Evolutionary conservation across 2,888 invertebrate genomes (phyloP), one percentile per base, ranked within the genome.

Genomic region (Orthosia cruda): DNA sequence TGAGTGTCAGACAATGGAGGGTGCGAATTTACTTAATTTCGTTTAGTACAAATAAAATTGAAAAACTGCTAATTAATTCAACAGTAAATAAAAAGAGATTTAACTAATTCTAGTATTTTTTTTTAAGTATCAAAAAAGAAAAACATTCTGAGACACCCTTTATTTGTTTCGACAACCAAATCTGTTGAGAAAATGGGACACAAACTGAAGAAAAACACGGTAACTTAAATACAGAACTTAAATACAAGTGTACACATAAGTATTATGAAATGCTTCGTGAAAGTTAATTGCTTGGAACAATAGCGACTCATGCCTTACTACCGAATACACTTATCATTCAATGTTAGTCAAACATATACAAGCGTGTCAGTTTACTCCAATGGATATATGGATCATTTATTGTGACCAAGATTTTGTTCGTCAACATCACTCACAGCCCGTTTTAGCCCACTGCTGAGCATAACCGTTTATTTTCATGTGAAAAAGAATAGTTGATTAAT

Each of bases 211-310:
- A 87, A 90, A 89, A 89, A 87, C 62, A 77, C 62, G 72, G 70
- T 78, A 73, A 85, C 76, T 74, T 79, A 79, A 79, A 71, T 59
- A 61, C 23, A 71, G 77, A 88, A 89, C 84, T 88, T 88, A 90
- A 90, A 91, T 88, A 91, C 83, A 84, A 86, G 74, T 87, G 83
- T 84, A 84, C 86, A 89, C 81, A 88, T 83, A 86, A 88, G 87
- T 90, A 87, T 92, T 92, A 92, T 91, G 89, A 91, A 92, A 92
- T 92, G 91, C 91, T 91, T 92, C 92, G 92, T 90, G 90, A 90
- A 93, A 93, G 91, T 90, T 92, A 92, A 93, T 93, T 90, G 92
- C 84, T 86, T 81, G 93, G 91, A 93, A 93, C 90, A 91, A 92
- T 90, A 84, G 92, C 89, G 89, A 86, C 85, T 84, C 84, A 76